A percentile compares a stretch with the other conserved stretches of the same genome.
These are phyloP conservation scores for Zoanthus sansibaricus DNA, from an alignment of 92 coral and sea anemone genomes.

Conservation along the genomic window DNA sequence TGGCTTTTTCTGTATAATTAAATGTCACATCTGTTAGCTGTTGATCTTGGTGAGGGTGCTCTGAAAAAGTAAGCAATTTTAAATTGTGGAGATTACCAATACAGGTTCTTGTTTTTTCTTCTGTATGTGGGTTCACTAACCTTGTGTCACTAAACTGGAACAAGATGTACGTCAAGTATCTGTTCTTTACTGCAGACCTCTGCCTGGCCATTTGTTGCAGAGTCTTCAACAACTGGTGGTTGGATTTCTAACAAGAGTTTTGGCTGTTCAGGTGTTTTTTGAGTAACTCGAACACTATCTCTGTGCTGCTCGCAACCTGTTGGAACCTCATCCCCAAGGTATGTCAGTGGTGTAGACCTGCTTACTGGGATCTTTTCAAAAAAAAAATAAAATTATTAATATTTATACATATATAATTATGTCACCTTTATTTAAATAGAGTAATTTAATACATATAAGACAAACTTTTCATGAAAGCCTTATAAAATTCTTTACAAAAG, in stretches of 20 bases:
- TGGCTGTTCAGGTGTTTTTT: slow-evolving; percentile 1
- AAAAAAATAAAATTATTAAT: no score
- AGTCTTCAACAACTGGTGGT: background rate
- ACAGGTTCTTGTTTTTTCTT: slow-evolving; percentile 1
- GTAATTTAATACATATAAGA: no score
- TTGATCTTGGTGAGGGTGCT: slow-evolving; percentile 14
- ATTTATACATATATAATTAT: no score
- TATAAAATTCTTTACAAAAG: no score
- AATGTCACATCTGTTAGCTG: slow-evolving; percentile 17
- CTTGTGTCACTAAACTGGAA: background rate
- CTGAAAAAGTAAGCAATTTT: background rate
- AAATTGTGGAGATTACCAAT: background rate
- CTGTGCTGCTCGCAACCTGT: background rate
- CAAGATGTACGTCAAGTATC: background rate
- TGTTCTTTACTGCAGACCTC: background rate
- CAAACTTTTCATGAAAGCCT: no score
- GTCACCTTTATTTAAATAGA: no score
- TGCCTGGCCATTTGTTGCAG: background rate
- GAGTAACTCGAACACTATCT: background rate
- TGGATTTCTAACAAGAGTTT: background rate
- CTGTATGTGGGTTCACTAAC: background rate
- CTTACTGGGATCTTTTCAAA: slow-evolving; percentile 17
- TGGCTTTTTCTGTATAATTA: background rate
- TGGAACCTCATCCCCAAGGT: slow-evolving; percentile 44
- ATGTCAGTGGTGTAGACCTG: background rate